Percentiles rank a stretch among this genome's conserved stretches.
Evolutionary conservation across 2,797 vertebrate species (phyloP).

Genomic region (Aplochiton taeniatus): DNA sequence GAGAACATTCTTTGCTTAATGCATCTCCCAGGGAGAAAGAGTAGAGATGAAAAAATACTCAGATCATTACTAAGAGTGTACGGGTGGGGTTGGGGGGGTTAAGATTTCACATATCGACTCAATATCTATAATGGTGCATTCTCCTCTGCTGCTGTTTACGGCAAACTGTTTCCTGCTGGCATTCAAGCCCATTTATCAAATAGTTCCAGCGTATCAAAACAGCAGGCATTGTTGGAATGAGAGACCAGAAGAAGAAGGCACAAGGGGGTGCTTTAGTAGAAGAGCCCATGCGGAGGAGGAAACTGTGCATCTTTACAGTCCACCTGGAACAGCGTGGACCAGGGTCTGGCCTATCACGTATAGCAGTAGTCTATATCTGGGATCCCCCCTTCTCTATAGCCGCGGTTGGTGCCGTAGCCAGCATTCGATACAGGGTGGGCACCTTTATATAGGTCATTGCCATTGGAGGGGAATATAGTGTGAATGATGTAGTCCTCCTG

Average conservation of each 20-base stretch:
- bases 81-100: too few species aligned
- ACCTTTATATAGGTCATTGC: conserved; percentile 88
- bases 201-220: conserved; percentile 67
- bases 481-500: conserved; percentile 93
- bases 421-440: conserved; percentile 80
- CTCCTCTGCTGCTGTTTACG: conserved; percentile 61
- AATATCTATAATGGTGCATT: conserved; percentile 65
- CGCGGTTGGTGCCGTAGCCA: conserved; percentile 87
- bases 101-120: conserved; percentile 52
- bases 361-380: conserved; percentile 92
- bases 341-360: conserved; percentile 83
- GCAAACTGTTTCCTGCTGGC: conserved; percentile 61
- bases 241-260: conserved; percentile 82
- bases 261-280: conserved; percentile 80
- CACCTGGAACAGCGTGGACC: conserved; percentile 66
- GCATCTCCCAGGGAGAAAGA: conserved; percentile 57
- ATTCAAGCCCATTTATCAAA: conserved; percentile 69
- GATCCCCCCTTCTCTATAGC: conserved; percentile 89
- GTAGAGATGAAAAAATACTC: conserved; percentile 67
- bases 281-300: conserved; percentile 75
- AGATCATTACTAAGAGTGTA: conserved; percentile 71
- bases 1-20: conserved; percentile 70
- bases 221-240: conserved; percentile 77
- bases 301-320: conserved; percentile 82
- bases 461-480: conserved; percentile 93